Conservation (phyloP, 2,113 vertebrate species). For the Odontesthes bonariensis region DNA sequence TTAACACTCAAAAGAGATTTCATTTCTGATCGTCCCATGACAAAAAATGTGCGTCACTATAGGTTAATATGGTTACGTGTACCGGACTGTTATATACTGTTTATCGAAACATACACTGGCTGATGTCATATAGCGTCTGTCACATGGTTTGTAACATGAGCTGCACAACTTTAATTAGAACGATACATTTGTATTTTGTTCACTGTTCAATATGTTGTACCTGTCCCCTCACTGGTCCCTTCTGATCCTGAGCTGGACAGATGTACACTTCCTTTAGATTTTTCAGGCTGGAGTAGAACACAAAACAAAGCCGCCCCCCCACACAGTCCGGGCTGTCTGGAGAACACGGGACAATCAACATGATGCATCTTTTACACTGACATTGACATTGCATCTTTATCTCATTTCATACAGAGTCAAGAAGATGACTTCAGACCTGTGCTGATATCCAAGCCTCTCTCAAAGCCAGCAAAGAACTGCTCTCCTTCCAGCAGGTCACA, state of each 20-base stretch:
- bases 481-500: slow-evolving; percentile 96
- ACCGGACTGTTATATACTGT: too few species aligned
- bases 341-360: slow-evolving; percentile 12
- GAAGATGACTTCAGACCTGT: slow-evolving; percentile 82
- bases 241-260: slow-evolving; percentile 82
- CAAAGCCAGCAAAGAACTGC: slow-evolving; percentile 96
- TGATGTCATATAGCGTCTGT: neutral
- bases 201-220: slow-evolving; percentile 74
- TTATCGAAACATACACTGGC: too few species aligned
- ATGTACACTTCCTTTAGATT: slow-evolving; percentile 96
- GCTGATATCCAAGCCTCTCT: slow-evolving; percentile 89
- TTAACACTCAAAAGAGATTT: too few species aligned
- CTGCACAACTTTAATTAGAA: too few species aligned
- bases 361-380: neutral
- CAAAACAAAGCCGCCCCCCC: slow-evolving; percentile 88
- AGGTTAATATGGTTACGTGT: too few species aligned
- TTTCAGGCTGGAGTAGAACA: slow-evolving; percentile 94
- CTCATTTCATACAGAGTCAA: slow-evolving; percentile 20
- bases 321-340: slow-evolving; percentile 93
- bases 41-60: too few species aligned
- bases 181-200: neutral
- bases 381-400: neutral
- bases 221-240: slow-evolving; percentile 91
- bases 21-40: too few species aligned
- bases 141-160: too few species aligned